Base-by-base conservation (phyloP, 2,888 invertebrate species). In the Tachystola acroxantha region DNA sequence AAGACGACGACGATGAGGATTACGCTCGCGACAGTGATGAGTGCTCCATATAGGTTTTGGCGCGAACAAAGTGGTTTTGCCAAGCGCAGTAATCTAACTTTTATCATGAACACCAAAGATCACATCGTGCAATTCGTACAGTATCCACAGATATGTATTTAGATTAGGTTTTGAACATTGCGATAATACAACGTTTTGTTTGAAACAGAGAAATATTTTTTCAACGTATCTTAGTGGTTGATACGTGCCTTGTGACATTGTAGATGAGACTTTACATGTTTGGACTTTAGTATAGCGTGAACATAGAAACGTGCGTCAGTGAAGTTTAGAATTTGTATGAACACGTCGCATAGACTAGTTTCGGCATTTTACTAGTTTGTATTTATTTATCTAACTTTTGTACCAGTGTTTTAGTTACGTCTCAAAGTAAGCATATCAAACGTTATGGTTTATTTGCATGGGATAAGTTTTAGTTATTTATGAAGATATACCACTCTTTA, bases 21-120 rank as follows among this genome's bases (percentile, higher is more conserved):
- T 88, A 88, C 64, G 88, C 88, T 26, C 71, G 86, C 10, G 90
- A 90, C 57, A 90, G 90, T 57, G 90, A 90, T 63, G 90, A 90
- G 64, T 90, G 90, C 66, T 90, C 90, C 67, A 90, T 90, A 77
- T 91, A 82, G 73, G 64, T 45, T 36, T 44, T 36, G 48, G 42
- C 45, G 43, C 36, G 37, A 24, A 34, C 27, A 32, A 45, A 46
- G 52, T 55, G 51, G 53, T 53, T 54, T 47, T 61, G 57, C 53
- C 47, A 48, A 42, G 45, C 50, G 50, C 55, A 53, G 47, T 57
- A 53, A 48, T 35, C 27, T 37, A 48, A 49, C 46, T 42, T 39
- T 31, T 37, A 43, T 52, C 46, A 39, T 73, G 69, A 34, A 76
- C 74, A 70, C 80, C 80, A 81, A 81, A 81, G 80, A 82, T 70